phyloP scores from a whole-genome alignment of 2,888 invertebrate species.

The Hymenopus coronatus region DNA sequence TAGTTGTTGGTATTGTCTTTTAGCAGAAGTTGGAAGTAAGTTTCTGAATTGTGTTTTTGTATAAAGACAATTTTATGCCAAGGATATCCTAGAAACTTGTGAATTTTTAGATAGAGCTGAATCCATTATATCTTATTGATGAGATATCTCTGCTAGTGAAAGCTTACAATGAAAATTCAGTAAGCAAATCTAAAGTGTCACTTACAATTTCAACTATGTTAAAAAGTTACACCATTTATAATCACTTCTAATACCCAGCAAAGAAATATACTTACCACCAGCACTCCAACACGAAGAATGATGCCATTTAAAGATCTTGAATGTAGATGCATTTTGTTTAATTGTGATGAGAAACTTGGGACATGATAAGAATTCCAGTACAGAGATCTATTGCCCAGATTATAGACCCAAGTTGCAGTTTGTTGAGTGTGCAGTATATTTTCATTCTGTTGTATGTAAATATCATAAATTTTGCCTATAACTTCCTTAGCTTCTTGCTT shows the following conservation, averaged over 20 bases:
- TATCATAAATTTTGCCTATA: not conserved
- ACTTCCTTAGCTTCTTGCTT: not conserved
- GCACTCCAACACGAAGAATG: slow-evolving; percentile 23
- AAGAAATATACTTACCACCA: slow-evolving; percentile 10
- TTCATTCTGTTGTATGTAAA: not conserved
- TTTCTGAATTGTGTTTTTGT: no score
- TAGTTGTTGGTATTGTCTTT: no score
- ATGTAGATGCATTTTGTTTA: not conserved
- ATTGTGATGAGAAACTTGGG: not conserved
- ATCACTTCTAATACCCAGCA: not conserved
- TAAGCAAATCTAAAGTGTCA: not conserved
- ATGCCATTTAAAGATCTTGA: not conserved
- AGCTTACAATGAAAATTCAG: no score
- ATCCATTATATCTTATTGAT: no score
- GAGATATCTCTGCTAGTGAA: no score
- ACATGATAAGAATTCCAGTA: not conserved
- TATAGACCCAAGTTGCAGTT: not conserved
- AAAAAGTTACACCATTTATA: not conserved
- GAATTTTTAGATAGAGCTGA: not conserved
- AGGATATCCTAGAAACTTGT: not conserved
- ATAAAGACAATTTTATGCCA: no score
- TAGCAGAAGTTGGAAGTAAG: no score
- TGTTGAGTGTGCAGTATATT: not conserved
- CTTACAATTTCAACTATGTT: not conserved
- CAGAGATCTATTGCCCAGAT: not conserved